Evolutionary conservation across 2,888 invertebrate species (phyloP).

Genomic region (Acanthoscelides obtectus): DNA sequence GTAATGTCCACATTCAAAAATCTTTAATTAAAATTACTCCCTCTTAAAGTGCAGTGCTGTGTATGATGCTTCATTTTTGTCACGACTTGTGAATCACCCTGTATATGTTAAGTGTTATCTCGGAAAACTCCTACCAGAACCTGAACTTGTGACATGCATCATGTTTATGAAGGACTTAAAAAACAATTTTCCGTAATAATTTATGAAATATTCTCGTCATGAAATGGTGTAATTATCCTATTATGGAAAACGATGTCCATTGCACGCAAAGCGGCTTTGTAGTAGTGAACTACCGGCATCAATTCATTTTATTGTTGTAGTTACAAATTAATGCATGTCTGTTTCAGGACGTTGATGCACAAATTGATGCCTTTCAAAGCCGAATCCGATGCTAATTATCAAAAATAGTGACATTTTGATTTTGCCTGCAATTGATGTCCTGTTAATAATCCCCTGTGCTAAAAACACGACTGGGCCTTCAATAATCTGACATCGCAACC

Average conservation of each 20-base stretch:
- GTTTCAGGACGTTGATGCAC: not conserved
- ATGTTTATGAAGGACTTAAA: not conserved
- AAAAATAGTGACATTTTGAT: no score
- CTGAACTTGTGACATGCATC: not conserved
- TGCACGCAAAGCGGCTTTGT: not conserved
- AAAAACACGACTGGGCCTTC: no score
- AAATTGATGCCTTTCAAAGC: not conserved
- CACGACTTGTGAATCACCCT: no score
- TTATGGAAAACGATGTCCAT: not conserved
- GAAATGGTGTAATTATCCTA: not conserved
- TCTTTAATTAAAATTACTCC: no score
- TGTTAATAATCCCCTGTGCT: no score
- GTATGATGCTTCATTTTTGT: no score
- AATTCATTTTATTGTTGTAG: not conserved
- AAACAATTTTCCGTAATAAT: not conserved
- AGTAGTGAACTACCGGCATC: not conserved
- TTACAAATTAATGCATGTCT: not conserved
- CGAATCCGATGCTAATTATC: not conserved
- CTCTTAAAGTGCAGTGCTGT: no score
- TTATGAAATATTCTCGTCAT: not conserved
- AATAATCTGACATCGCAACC: no score
- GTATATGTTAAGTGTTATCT: not conserved
- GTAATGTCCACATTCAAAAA: no score
- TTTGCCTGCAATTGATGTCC: no score
- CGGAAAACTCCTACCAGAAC: not conserved